Evolutionary conservation across 2,113 vertebrate genomes (phyloP).

Genomic region (Lepisosteus osseus): DNA sequence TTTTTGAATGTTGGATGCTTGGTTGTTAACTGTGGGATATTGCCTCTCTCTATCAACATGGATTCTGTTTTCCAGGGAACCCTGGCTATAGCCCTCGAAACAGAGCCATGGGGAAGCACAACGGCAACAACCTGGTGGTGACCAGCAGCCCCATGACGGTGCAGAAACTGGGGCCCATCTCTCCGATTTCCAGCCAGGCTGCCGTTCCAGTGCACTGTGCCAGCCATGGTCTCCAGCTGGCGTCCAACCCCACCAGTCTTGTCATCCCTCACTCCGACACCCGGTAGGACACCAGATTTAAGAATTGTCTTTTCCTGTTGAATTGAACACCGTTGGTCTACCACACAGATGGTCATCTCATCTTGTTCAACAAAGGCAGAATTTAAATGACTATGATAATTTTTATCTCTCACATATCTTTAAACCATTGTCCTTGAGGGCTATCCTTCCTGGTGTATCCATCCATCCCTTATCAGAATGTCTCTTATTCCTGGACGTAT

Average conservation of each 20-base stretch:
- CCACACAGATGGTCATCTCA: no score
- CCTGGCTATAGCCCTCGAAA: slow-evolving; percentile 56
- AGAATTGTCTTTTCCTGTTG: no score
- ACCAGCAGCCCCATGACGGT: slow-evolving; percentile 72
- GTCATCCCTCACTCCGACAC: slow-evolving; percentile 71
- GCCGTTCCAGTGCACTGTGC: slow-evolving; percentile 57
- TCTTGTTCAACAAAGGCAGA: no score
- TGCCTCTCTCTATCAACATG: slow-evolving; percentile 4
- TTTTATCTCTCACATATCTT: no score
- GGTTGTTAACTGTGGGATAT: no score
- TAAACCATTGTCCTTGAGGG: no score
- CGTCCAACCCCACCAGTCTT: slow-evolving; percentile 63
- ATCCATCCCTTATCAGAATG: no score
- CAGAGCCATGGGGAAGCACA: slow-evolving; percentile 72
- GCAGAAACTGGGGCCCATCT: slow-evolving; percentile 63
- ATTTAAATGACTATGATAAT: no score
- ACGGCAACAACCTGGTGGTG: slow-evolving; percentile 66
- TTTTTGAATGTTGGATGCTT: background rate
- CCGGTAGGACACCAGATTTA: slow-evolving; percentile 67
- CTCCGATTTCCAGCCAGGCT: slow-evolving; percentile 57
- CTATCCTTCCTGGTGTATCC: no score
- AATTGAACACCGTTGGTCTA: no score
- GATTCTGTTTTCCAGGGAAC: slow-evolving; percentile 58
- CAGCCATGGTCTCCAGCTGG: slow-evolving; percentile 56
- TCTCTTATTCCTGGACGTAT: no score